Evolutionary conservation across 1,140 invertebrate genomes (phyloP).

Genomic region (Helicorthomorpha holstii): DNA sequence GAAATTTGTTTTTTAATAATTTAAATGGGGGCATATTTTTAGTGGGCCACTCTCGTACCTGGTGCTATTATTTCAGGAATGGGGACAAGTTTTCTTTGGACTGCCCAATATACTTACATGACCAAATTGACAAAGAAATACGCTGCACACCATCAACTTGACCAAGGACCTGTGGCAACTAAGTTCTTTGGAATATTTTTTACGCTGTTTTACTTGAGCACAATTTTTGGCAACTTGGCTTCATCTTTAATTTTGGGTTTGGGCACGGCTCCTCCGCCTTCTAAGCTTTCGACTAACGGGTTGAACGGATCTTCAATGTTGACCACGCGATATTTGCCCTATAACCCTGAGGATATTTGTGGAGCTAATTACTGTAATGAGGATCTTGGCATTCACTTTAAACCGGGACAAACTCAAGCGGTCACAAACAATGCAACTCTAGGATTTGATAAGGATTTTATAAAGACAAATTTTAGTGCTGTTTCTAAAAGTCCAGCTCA

Average conservation of each 20-base stretch:
- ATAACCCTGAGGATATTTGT: conserved; percentile 28
- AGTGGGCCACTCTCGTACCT: conserved; percentile 25
- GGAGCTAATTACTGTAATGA: conserved; percentile 59
- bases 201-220: conserved; percentile 85
- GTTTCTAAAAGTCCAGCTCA: too few species aligned
- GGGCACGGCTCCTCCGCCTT: conserved; percentile 8
- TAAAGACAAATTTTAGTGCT: too few species aligned
- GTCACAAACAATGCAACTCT: too few species aligned
- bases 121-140: conserved; percentile 40
- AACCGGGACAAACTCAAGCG: too few species aligned
- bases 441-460: too few species aligned
- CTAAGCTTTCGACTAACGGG: too few species aligned
- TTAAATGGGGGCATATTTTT: too few species aligned
- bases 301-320: too few species aligned
- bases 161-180: conserved; percentile 64
- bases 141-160: neutral
- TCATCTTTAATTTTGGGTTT: conserved; percentile 49
- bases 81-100: conserved; percentile 90
- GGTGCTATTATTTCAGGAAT: conserved; percentile 40
- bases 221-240: conserved; percentile 88
- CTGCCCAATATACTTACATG: conserved; percentile 86
- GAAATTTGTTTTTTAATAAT: too few species aligned
- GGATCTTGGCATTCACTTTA: conserved; percentile 5
- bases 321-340: conserved; percentile 3
- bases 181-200: conserved; percentile 97